Evolutionary conservation across 2,888 invertebrate species (phyloP), one percentile per base, ranked within the genome.

Genomic region (Tuberolachnus salignus): DNA sequence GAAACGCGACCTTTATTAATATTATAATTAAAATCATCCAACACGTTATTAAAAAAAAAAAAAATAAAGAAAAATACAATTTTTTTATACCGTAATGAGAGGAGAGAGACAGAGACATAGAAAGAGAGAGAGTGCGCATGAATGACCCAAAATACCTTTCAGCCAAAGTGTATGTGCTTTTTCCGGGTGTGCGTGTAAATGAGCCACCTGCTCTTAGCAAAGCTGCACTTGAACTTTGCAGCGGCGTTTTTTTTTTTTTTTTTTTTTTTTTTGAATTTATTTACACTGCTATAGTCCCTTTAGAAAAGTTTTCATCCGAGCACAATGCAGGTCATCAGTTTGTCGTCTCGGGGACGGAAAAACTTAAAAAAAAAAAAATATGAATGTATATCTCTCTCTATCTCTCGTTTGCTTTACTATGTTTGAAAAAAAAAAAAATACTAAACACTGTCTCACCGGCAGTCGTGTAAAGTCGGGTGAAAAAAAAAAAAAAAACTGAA

Each of bases 311-410:
- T 72, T 72, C 61, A 51, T 61, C 49, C 51, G 51, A 49, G 51
- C 72, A 72, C 72, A 72, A 72, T 72, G 51, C 72, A 72, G 72
- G 72, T 72, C 72, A 72, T 72, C 72, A 72, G 72, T 72, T 61
- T 72, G 51, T 72, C 49, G 51, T 72, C 49, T 63, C 72, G 49
- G 71, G n/a, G 46, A 61, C 61, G 49, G 9, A 61, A 26, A 72
- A 61, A 72, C 69, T 69, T 53, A 49, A 49, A 26, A 67, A 51
- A 67, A 51, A 19, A 3, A 19, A 26, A n/a, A 16, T 19, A 14
- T 26, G 10, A 34, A 3, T 34, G 2, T 26, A 46, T 26, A 16
- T 19, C 14, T 26, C 10, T 44, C 23, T 59, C 57, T 16, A 1
- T 42, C 23, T 8, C 42, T 55, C 14, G 23, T 67, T 51, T 26